phyloP scores from a whole-genome alignment of 2,797 vertebrate species.

The Heliangelus exortis region DNA sequence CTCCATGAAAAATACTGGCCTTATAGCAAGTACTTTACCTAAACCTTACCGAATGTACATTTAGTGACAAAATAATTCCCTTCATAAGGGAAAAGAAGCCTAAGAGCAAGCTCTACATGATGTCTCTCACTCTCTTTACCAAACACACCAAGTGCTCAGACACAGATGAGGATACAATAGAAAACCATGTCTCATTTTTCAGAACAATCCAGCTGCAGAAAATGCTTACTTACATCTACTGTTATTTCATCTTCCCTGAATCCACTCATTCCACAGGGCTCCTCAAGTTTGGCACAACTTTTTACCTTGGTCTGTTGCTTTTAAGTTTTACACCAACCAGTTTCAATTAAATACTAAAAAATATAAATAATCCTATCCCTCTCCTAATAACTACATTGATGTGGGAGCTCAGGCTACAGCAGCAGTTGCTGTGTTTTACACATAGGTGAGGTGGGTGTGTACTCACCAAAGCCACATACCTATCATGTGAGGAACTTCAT shows the following conservation, averaged over 20 bases:
- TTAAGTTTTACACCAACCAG: neutral
- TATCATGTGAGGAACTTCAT: neutral
- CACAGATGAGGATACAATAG: neutral
- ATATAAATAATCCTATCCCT: neutral
- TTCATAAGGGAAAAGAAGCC: neutral
- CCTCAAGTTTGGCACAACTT: neutral
- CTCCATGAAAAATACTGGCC: neutral
- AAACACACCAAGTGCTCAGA: neutral
- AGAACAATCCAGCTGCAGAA: neutral
- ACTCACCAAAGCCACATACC: neutral
- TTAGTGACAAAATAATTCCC: neutral
- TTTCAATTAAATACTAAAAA: neutral
- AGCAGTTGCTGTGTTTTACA: neutral
- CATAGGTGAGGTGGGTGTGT: fast-evolving
- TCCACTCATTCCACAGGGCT: neutral
- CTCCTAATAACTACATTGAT: neutral
- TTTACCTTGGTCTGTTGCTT: neutral
- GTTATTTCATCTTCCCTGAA: neutral
- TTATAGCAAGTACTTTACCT: neutral
- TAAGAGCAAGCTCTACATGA: neutral
- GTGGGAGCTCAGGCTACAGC: neutral
- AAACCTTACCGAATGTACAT: neutral
- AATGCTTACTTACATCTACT: neutral
- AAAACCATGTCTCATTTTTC: neutral
- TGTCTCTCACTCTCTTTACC: neutral